These are phyloP conservation scores for Philopotamus ludificatus DNA, from an alignment of 1,140 invertebrate genomes.

Conservation along the genomic window DNA sequence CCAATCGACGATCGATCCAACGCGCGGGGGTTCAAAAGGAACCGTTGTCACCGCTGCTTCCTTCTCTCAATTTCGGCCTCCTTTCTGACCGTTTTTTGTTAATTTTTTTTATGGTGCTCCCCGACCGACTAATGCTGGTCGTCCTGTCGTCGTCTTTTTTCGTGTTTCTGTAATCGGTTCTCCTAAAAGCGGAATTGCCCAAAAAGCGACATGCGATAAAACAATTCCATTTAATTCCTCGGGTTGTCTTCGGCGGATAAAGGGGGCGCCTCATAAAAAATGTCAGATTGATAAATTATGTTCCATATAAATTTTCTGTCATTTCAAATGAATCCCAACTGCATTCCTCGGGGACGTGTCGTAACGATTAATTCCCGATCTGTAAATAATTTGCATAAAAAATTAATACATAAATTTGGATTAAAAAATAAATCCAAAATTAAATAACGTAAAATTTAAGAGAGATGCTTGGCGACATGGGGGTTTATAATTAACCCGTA, in stretches of 20 bases:
- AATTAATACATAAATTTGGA: neutral
- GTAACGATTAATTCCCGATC: neutral
- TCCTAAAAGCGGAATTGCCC: constrained; percentile 23
- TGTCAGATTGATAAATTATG: neutral
- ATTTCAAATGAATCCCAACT: neutral
- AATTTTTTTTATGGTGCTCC: too few species aligned
- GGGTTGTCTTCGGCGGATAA: constrained; percentile 20
- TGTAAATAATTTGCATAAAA: neutral
- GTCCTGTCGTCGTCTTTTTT: constrained; percentile 8
- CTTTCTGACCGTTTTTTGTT: too few species aligned
- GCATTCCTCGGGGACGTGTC: neutral
- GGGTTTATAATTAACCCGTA: too few species aligned
- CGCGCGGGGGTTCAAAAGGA: too few species aligned
- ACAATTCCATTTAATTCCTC: constrained; percentile 38
- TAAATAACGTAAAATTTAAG: too few species aligned
- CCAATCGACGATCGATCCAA: too few species aligned
- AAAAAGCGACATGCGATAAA: constrained; percentile 36
- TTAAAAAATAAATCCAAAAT: neutral
- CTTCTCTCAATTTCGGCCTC: too few species aligned
- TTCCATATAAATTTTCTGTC: neutral
- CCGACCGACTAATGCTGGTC: too few species aligned
- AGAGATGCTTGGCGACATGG: too few species aligned
- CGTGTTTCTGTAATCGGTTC: constrained; percentile 13
- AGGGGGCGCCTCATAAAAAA: too few species aligned
- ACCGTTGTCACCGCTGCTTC: too few species aligned